phyloP scores from a whole-genome alignment of 64 coral and sea anemone genomes.

The Cladopsammia gracilis region DNA sequence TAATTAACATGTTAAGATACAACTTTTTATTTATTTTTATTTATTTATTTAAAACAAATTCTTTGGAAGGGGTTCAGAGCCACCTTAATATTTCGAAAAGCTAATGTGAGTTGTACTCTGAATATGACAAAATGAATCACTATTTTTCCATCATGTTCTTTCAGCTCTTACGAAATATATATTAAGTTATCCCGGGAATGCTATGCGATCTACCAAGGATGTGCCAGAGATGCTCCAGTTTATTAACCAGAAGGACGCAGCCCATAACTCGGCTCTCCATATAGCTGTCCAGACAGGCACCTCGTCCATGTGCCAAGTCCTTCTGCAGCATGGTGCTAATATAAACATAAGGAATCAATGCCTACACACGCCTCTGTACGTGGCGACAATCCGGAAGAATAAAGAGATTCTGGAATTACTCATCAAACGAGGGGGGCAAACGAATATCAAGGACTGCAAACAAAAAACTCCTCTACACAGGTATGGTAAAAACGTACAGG shows the following conservation, averaged over 20 bases:
- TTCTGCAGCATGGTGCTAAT: slow-evolving; percentile 60
- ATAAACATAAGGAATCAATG: slow-evolving; percentile 37
- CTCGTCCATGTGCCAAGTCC: slow-evolving; percentile 37
- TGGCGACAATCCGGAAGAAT: slow-evolving; percentile 19
- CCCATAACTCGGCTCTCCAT: slow-evolving; percentile 63
- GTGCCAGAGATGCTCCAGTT: slow-evolving; percentile 13
- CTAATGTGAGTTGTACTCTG: too few species aligned
- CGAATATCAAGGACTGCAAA: not conserved
- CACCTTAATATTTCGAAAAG: too few species aligned
- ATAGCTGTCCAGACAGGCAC: slow-evolving; percentile 71
- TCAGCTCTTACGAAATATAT: slow-evolving; percentile 1
- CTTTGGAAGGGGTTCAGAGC: too few species aligned
- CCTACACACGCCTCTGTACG: slow-evolving; percentile 70
- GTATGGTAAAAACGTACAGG: not conserved
- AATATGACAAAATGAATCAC: not conserved
- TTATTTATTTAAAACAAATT: too few species aligned
- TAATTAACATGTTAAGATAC: too few species aligned
- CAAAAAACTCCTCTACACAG: slow-evolving; percentile 57
- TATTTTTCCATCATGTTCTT: not conserved
- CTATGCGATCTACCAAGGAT: not conserved
- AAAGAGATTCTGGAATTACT: slow-evolving; percentile 42
- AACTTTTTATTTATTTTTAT: too few species aligned
- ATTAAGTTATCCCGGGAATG: slow-evolving; percentile 13
- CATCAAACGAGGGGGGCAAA: slow-evolving; percentile 19
- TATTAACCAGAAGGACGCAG: slow-evolving; percentile 47